A percentile compares a stretch with the other conserved stretches of the same genome.
phyloP scores from a whole-genome alignment of 2,888 invertebrate genomes.

The Mantis religiosa region DNA sequence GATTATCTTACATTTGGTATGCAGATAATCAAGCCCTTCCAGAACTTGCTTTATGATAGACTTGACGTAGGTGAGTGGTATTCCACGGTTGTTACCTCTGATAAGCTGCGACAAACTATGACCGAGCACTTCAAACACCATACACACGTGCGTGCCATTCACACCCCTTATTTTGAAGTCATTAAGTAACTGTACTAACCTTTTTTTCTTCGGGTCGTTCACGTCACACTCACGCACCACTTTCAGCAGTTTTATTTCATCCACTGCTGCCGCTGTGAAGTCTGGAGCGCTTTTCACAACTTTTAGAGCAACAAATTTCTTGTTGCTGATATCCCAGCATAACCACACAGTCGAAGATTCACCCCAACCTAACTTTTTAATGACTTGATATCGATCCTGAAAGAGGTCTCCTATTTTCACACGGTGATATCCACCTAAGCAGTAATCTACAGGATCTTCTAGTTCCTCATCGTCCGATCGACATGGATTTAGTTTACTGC shows the following conservation, averaged over 20 bases:
- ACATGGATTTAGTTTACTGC: conserved; percentile 63
- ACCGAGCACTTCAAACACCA: conserved; percentile 99
- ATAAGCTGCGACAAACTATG: conserved; percentile 96
- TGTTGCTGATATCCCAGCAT: conserved; percentile 94
- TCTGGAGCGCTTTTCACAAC: conserved; percentile 98
- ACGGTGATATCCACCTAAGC: conserved; percentile 97
- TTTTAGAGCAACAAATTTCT: conserved; percentile 96
- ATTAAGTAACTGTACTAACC: conserved; percentile 95
- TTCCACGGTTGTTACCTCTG: conserved; percentile 96
- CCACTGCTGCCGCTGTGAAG: conserved; percentile 98
- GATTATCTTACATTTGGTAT: conserved; percentile 94
- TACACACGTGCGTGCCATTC: conserved; percentile 97
- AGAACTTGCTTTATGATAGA: conserved; percentile 92
- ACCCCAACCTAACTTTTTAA: conserved; percentile 95
- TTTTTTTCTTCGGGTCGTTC: conserved; percentile 85
- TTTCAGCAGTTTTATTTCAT: conserved; percentile 96
- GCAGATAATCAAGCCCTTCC: conserved; percentile 93
- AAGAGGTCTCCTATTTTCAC: conserved; percentile 97
- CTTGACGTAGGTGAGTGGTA: conserved; percentile 92
- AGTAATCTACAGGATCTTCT: conserved; percentile 95
- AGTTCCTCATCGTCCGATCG: conserved; percentile 91
- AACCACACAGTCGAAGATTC: conserved; percentile 99
- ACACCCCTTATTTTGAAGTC: conserved; percentile 98
- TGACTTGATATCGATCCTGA: conserved; percentile 88
- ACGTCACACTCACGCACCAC: conserved; percentile 93